These are phyloP conservation scores for Tyrophagus putrescentiae DNA, from an alignment of 1,140 invertebrate genomes.

Conservation along the genomic window DNA sequence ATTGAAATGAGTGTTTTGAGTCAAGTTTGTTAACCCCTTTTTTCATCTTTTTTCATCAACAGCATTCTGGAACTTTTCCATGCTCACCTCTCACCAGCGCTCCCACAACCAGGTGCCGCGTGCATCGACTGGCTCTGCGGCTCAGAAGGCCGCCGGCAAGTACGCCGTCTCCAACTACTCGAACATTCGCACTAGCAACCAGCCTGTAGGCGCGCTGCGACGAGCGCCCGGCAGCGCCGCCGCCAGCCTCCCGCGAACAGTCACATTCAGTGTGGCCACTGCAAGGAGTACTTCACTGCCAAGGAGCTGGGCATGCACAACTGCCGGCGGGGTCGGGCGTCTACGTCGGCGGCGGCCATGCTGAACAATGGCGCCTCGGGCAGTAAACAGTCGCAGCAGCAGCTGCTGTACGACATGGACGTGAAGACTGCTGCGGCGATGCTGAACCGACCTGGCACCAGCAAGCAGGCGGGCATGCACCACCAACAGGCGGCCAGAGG, in stretches of 20 bases:
- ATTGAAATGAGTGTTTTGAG: background rate
- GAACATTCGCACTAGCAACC: background rate
- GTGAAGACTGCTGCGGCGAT: background rate
- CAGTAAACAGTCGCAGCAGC: background rate
- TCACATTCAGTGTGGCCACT: background rate
- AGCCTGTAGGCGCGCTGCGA: too few relatives aligned
- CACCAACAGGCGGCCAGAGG: background rate
- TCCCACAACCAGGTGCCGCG: constrained; percentile 12
- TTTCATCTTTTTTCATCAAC: constrained; percentile 3
- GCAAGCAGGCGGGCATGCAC: background rate
- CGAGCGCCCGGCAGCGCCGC: background rate
- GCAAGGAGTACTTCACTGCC: background rate
- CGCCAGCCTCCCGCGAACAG: background rate
- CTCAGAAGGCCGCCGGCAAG: background rate
- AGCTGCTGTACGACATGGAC: background rate
- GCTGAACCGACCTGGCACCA: too few relatives aligned
- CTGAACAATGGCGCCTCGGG: background rate
- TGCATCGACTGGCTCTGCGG: background rate
- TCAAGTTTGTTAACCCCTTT: constrained; percentile 4
- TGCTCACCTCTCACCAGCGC: constrained; percentile 15
- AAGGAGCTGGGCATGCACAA: background rate
- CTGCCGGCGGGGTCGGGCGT: constrained; percentile 9
- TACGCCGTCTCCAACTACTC: background rate
- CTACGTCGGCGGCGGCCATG: background rate
- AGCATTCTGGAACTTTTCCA: constrained; percentile 18